Percentiles rank a stretch among this genome's conserved stretches.
Conservation (phyloP, 2,888 invertebrate species). For the Dynastes tityus region DNA sequence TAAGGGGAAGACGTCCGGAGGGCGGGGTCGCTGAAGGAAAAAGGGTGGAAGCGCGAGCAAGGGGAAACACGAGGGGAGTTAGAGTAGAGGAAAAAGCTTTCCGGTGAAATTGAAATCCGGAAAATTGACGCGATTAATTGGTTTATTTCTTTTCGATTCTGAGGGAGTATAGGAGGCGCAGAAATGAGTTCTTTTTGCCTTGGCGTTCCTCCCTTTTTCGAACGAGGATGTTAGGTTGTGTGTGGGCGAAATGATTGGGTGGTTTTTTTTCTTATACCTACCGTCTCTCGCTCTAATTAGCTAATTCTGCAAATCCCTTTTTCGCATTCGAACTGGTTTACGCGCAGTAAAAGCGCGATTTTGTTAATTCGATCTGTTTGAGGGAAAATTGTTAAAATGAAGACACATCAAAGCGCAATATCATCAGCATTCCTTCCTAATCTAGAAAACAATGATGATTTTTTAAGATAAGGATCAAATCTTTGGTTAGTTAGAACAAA, state of each 20-base stretch:
- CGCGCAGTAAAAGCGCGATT: not conserved
- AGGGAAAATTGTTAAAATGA: not conserved
- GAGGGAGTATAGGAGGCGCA: slow-evolving; percentile 11
- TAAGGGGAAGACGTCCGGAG: not conserved
- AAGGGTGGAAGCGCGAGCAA: not conserved
- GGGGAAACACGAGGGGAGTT: not conserved
- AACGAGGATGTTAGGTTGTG: not conserved
- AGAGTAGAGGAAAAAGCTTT: slow-evolving; percentile 26
- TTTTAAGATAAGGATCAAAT: not conserved
- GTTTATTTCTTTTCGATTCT: slow-evolving; percentile 43
- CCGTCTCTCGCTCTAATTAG: slow-evolving; percentile 8
- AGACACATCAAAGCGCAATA: not conserved
- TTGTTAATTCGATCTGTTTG: not conserved
- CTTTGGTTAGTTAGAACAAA: not conserved
- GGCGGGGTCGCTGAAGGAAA: not conserved
- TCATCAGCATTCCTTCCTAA: not conserved
- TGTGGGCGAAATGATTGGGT: slow-evolving; percentile 3
- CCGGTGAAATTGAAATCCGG: slow-evolving; percentile 46
- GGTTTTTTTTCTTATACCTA: not conserved
- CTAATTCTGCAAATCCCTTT: slow-evolving; percentile 5
- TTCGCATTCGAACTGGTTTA: not conserved
- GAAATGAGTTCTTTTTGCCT: slow-evolving; percentile 14
- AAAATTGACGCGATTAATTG: slow-evolving; percentile 47
- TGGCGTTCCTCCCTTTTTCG: not conserved
- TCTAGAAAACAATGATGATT: not conserved